Conservation (phyloP, 2,113 vertebrate species). For the Upupa epops region DNA sequence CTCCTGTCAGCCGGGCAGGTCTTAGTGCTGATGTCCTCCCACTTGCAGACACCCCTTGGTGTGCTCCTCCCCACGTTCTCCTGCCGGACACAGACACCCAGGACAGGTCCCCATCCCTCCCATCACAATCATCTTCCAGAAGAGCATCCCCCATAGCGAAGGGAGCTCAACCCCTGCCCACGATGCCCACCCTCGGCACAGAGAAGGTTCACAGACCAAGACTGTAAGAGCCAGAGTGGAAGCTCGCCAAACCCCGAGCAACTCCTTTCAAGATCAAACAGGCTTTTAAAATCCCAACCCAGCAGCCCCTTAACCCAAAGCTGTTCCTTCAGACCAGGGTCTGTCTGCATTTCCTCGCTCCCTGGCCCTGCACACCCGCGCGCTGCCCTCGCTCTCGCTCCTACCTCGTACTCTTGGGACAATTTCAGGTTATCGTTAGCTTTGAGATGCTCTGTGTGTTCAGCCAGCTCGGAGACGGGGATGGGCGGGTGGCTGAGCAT, state of each 20-base stretch:
- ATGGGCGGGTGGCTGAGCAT: slow-evolving; percentile 98
- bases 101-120: background rate
- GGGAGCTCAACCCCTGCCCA: background rate
- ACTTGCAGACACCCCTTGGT: background rate
- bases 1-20: background rate
- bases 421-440: slow-evolving; percentile 98
- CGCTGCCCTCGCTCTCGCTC: slow-evolving; percentile 32
- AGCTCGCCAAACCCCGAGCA: background rate
- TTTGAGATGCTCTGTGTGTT: slow-evolving; percentile 95
- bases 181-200: background rate
- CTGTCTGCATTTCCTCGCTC: background rate
- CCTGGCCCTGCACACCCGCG: background rate
- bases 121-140: background rate
- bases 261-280: background rate
- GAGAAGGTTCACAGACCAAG: background rate
- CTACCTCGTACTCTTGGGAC: slow-evolving; percentile 97
- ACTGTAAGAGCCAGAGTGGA: background rate
- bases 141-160: fast-evolving
- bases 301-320: background rate
- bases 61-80: background rate
- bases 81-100: background rate
- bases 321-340: background rate
- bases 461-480: slow-evolving; percentile 91
- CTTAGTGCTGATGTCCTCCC: background rate
- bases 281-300: background rate